phyloP scores from a whole-genome alignment of 2,888 invertebrate genomes.

The Agrotis puta region DNA sequence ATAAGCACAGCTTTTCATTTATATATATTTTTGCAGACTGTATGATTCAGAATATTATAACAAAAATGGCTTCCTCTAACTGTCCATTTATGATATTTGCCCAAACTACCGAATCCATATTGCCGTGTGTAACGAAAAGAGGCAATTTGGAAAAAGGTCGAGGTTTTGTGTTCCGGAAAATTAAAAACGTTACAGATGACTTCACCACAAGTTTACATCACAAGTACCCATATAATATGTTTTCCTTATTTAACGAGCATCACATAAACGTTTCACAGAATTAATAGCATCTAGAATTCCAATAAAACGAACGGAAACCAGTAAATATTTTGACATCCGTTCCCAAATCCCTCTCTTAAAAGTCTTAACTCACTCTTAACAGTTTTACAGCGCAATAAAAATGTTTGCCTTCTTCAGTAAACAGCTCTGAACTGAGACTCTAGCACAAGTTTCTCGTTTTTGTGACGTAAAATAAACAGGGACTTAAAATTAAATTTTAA shows the following conservation, averaged over 20 bases:
- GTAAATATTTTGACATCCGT: conserved; percentile 55
- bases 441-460: no score
- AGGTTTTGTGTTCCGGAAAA: conserved; percentile 13
- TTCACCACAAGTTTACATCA: not conserved
- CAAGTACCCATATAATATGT: not conserved
- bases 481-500: no score
- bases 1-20: conserved; percentile 15
- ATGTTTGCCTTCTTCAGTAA: conserved; percentile 38
- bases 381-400: conserved; percentile 51
- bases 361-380: conserved; percentile 43
- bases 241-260: conserved; percentile 24
- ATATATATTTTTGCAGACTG: not conserved
- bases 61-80: not conserved
- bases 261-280: conserved; percentile 1
- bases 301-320: conserved; percentile 34
- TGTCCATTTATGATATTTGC: not conserved
- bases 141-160: not conserved
- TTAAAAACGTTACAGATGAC: conserved; percentile 6
- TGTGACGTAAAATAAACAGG: no score
- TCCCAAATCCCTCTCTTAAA: conserved; percentile 37
- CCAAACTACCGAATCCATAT: not conserved
- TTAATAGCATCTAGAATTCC: conserved; percentile 14
- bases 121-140: not conserved
- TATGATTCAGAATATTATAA: not conserved
- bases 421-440: conserved; percentile 12